Conservation (phyloP, 2,797 vertebrate genomes). For the Malacoctenus gilli region DNA sequence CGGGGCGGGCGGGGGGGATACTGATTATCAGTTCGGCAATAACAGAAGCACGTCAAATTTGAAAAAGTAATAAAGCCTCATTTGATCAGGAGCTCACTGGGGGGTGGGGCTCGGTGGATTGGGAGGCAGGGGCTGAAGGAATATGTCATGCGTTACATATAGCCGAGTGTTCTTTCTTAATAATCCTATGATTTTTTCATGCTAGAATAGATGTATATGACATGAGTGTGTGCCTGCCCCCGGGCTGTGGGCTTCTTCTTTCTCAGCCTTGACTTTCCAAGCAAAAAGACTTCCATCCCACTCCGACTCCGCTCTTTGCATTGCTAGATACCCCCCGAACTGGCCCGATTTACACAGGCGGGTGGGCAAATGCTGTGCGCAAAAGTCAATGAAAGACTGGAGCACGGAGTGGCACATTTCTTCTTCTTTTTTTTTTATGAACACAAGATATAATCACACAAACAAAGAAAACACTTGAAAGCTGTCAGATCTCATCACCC, state of each 20-base stretch:
- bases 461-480: slow-evolving; percentile 50
- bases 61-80: slow-evolving; percentile 9
- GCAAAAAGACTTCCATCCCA: slow-evolving; percentile 1
- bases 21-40: slow-evolving; percentile 1
- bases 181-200: slow-evolving; percentile 10
- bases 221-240: slow-evolving; percentile 4
- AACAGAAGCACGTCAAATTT: no score
- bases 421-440: slow-evolving; percentile 24
- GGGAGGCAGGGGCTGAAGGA: not conserved
- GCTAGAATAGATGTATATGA: slow-evolving; percentile 11
- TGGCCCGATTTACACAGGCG: slow-evolving; percentile 36
- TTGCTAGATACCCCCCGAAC: slow-evolving; percentile 7
- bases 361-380: slow-evolving; percentile 35
- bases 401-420: slow-evolving; percentile 17
- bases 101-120: no score
- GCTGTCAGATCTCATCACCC: slow-evolving; percentile 55
- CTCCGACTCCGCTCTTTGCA: slow-evolving; percentile 8
- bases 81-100: slow-evolving; percentile 4
- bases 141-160: slow-evolving; percentile 6
- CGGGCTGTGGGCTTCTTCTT: not conserved
- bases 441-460: slow-evolving; percentile 43
- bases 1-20: slow-evolving; percentile 12
- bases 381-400: slow-evolving; percentile 37
- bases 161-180: slow-evolving; percentile 8
- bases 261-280: slow-evolving; percentile 28